Conservation (phyloP, 2,113 vertebrate genomes). For the Taxidea taxus region DNA sequence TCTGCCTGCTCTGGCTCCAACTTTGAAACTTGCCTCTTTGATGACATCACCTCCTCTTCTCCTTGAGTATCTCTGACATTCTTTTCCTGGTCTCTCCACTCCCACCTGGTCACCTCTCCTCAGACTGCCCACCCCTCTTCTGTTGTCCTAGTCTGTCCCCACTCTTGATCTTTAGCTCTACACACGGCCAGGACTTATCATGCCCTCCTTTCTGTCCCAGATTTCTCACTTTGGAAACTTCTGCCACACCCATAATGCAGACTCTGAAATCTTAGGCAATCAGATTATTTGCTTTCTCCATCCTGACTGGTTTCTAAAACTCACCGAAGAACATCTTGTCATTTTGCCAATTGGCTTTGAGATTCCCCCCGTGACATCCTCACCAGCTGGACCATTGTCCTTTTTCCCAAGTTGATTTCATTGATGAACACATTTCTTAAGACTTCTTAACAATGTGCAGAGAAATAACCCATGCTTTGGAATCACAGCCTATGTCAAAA, state of each 20-base stretch:
- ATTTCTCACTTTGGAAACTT: background rate
- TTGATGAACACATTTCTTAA: background rate
- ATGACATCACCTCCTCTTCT: background rate
- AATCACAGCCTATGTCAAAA: background rate
- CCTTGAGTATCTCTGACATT: background rate
- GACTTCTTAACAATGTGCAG: background rate
- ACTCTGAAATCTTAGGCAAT: background rate
- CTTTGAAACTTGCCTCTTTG: background rate
- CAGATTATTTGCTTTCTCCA: background rate
- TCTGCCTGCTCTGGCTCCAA: background rate
- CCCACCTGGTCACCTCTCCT: background rate
- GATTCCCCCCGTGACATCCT: too few species aligned
- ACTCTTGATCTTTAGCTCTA: background rate
- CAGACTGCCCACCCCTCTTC: too few species aligned
- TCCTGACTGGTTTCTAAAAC: background rate
- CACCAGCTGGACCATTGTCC: background rate
- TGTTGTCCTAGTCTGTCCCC: too few species aligned
- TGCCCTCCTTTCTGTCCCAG: background rate
- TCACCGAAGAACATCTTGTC: background rate
- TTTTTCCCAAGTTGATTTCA: background rate
- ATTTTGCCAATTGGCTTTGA: background rate
- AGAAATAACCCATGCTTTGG: background rate
- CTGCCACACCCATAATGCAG: fast-evolving
- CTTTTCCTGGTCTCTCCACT: background rate
- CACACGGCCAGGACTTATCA: background rate